A percentile compares a stretch with the other conserved stretches of the same genome.
phyloP scores from a whole-genome alignment of 2,797 vertebrate species.

The Chelon labrosus region DNA sequence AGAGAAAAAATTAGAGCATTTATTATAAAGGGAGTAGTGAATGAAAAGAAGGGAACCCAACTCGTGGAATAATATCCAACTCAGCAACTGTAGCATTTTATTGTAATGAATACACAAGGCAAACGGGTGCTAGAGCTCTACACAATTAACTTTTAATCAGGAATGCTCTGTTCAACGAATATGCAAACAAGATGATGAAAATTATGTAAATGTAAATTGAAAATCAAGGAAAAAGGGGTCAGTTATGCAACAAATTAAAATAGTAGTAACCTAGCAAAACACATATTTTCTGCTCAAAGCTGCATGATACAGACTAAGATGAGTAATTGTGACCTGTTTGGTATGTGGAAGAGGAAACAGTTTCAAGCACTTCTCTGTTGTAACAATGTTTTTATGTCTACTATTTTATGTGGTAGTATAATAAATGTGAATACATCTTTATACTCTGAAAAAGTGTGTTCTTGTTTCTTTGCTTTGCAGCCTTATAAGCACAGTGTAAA shows the following conservation, averaged over 20 bases:
- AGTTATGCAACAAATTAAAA: slow-evolving; percentile 9
- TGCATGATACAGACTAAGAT: slow-evolving; percentile 25
- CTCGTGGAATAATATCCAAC: too few species aligned
- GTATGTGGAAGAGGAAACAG: slow-evolving; percentile 19
- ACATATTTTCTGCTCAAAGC: background rate
- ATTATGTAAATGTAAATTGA: background rate
- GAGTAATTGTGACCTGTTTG: slow-evolving; percentile 29
- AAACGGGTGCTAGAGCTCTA: too few species aligned
- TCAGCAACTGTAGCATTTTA: too few species aligned
- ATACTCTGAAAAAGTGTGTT: background rate
- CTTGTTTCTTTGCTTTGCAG: background rate
- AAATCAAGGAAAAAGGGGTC: background rate
- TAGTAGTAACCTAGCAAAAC: slow-evolving; percentile 1
- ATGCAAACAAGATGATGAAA: background rate
- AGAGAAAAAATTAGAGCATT: too few species aligned
- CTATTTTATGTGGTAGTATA: background rate
- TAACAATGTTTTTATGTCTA: background rate
- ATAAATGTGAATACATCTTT: background rate
- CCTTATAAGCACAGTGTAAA: background rate
- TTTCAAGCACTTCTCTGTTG: slow-evolving; percentile 3
- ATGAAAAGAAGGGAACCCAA: too few species aligned
- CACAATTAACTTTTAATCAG: too few species aligned
- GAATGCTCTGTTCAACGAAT: background rate
- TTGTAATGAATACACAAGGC: too few species aligned
- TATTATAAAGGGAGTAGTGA: too few species aligned